Conservation (phyloP, 2,888 invertebrate genomes). For the Drosophila diplacantha region DNA sequence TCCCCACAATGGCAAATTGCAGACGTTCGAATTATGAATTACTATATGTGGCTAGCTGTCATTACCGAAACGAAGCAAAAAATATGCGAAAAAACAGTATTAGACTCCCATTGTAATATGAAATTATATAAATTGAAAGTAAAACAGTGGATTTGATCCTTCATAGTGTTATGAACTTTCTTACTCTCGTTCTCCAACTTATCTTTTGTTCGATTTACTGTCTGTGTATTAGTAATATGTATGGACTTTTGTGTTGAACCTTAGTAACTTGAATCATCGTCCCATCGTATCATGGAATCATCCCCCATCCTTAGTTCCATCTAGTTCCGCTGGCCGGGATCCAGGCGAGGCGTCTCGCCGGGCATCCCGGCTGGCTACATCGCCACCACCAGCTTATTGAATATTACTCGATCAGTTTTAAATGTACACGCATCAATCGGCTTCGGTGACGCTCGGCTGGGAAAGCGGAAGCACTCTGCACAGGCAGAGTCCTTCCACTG, state of each 20-base stretch:
- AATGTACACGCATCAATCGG: constrained; percentile 5
- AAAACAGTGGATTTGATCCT: constrained; percentile 79
- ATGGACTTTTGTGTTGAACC: constrained; percentile 29
- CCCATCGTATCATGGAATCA: not conserved
- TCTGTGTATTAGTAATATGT: constrained; percentile 47
- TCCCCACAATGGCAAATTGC: constrained; percentile 45
- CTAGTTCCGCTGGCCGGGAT: not conserved
- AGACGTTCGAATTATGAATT: constrained; percentile 27
- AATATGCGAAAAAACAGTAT: constrained; percentile 28
- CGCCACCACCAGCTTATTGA: constrained; percentile 23
- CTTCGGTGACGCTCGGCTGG: not conserved
- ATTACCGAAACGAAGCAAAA: constrained; percentile 34
- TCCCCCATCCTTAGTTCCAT: constrained; percentile 2
- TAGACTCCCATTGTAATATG: constrained; percentile 31
- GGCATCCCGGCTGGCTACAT: not conserved
- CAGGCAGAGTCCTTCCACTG: not conserved
- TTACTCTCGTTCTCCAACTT: constrained; percentile 28
- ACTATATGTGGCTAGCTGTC: constrained; percentile 41
- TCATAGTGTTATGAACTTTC: constrained; percentile 68
- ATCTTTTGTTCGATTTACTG: constrained; percentile 48
- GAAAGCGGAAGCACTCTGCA: not conserved
- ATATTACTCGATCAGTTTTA: constrained; percentile 11
- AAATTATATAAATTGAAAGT: constrained; percentile 74
- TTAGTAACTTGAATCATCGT: constrained; percentile 17
- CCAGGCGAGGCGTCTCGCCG: not conserved